A percentile compares a stretch with the other conserved stretches of the same genome.
Conservation (phyloP, 2,113 vertebrate genomes). For the Isurus oxyrinchus region DNA sequence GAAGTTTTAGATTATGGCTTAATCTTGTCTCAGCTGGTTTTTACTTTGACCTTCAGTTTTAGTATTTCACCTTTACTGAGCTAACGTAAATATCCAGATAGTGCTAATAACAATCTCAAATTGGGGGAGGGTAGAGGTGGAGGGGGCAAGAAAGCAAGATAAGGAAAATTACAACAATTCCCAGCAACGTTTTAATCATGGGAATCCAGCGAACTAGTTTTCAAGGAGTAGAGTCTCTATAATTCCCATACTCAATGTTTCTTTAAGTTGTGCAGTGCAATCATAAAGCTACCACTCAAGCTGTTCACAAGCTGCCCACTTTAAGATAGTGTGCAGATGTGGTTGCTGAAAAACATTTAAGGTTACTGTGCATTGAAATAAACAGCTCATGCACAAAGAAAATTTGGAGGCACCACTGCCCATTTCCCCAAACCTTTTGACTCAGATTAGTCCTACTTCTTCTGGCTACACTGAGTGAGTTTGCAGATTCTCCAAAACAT, state of each 20-base stretch:
- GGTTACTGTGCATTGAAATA: too few relatives aligned
- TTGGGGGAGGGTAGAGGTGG: background rate
- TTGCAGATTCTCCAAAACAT: background rate
- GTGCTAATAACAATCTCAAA: background rate
- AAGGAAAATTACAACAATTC: constrained; percentile 11
- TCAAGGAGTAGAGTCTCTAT: background rate
- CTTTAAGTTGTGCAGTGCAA: too few relatives aligned
- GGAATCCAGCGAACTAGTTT: background rate
- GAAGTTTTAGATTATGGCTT: background rate
- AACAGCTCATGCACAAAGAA: too few relatives aligned
- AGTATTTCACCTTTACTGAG: background rate
- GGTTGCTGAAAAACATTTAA: too few relatives aligned
- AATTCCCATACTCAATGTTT: too few relatives aligned
- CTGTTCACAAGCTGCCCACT: too few relatives aligned
- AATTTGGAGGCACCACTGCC: background rate
- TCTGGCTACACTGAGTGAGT: background rate
- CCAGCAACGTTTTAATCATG: background rate
- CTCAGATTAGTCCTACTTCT: background rate
- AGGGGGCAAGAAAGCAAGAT: background rate
- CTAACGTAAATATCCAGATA: background rate
- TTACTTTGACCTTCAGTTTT: background rate
- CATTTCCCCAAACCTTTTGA: background rate
- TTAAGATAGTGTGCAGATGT: too few relatives aligned
- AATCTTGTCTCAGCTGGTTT: background rate
- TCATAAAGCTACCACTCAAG: too few relatives aligned